Evolutionary conservation across 2,113 vertebrate genomes (phyloP), one percentile per base, ranked within the genome.

Genomic region (Aptenodytes forsteri): DNA sequence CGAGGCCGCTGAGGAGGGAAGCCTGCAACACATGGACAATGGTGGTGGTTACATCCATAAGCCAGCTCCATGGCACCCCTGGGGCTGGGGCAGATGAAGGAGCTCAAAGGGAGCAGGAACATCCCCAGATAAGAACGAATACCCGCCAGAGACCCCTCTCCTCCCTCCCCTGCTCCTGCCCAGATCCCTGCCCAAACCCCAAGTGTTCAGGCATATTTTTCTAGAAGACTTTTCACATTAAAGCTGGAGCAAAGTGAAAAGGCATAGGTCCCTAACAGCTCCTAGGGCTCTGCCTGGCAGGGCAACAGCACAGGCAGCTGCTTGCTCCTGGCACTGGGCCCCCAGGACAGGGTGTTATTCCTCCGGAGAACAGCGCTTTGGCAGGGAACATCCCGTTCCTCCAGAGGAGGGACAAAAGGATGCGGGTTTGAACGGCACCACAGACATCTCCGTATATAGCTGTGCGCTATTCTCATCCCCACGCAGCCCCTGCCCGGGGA

Each of bases 351-450:
- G 34, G 26, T 27, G 19, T 50, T 36, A 59, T 27, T 77, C 6
- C 69, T 52, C 66, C 21, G 14, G 85, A 61, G 56, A 77, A 12
- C 0, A 1, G 32, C 1, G 1, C 26, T 91, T 77, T 90, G 87
- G 49, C 84, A 91, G 47, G 47, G 34, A 87, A 54, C 0, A 0
- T 19, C n/a, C 19, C 4, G 0, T 16, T 79, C 58, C 36, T 83
- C 56, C 70, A 27, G 42, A 67, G 56, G 9, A 69, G 30, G 27
- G 42, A 23, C 10, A 70, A 61, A 82, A 29, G 20, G 38, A 27
- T 3, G 1, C 0, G 4, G 18, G 59, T n/a, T 29, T 34, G 56
- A 81, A 7, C 3, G 17, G 44, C 3, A 1, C 71, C 82, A 26
- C 73, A 65, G 83, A 65, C 17, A n/a, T n/a, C 58, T 83, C 82